Percentiles rank a stretch among this genome's conserved stretches.
Evolutionary conservation across 1,140 invertebrate species (phyloP).

Genomic region (Spodoptera frugiperda): DNA sequence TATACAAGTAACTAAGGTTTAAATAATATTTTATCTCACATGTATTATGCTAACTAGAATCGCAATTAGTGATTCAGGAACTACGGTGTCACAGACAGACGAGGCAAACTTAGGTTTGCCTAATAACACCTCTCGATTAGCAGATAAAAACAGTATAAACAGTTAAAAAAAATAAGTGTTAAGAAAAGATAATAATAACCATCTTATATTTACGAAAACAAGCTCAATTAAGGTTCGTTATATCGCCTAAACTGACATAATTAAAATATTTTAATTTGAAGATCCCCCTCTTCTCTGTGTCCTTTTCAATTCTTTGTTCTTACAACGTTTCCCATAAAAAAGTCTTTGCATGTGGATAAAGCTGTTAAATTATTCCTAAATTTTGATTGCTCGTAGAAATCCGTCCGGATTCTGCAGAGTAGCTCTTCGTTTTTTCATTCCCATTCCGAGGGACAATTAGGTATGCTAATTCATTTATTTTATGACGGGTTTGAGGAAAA

Average conservation of each 20-base stretch:
- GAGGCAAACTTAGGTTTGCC: no score
- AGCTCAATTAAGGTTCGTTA: constrained; percentile 62
- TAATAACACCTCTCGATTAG: no score
- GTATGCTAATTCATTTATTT: constrained; percentile 82
- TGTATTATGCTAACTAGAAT: no score
- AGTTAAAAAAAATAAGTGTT: no score
- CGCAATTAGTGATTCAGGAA: no score
- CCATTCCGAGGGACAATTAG: constrained; percentile 78
- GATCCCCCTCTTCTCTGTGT: constrained; percentile 46
- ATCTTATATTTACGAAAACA: neutral
- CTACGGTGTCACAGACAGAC: no score
- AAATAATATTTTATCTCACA: no score
- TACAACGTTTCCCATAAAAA: constrained; percentile 70
- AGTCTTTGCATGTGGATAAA: constrained; percentile 74
- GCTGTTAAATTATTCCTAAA: constrained; percentile 79
- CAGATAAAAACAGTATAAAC: no score
- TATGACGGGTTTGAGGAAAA: constrained; percentile 73
- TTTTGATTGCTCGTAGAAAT: constrained; percentile 79
- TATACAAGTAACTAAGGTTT: no score
- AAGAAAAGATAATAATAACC: no score
- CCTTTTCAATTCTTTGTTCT: constrained; percentile 66
- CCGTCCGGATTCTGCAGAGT: constrained; percentile 65
- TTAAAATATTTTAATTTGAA: constrained; percentile 72
- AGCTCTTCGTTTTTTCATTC: constrained; percentile 74
- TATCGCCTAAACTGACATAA: constrained; percentile 64